Percentiles rank a stretch among this genome's conserved stretches.
Conservation (phyloP, 2,797 vertebrate species). For the Morus bassanus region DNA sequence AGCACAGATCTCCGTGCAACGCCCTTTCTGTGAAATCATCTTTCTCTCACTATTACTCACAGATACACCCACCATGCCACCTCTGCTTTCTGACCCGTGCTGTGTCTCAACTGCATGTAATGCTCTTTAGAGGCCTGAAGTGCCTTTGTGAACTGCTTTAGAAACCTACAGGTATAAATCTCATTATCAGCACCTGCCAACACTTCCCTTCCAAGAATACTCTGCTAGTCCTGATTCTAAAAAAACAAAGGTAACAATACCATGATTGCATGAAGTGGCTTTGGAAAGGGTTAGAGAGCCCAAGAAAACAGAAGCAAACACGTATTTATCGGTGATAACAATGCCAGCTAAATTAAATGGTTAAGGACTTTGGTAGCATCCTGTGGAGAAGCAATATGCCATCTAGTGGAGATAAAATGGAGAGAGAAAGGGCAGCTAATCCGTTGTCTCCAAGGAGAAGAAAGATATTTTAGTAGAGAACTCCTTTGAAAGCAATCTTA, state of each 20-base stretch:
- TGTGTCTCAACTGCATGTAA: background rate
- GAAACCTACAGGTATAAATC: background rate
- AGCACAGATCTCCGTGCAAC: background rate
- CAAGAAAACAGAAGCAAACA: background rate
- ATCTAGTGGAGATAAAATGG: conserved; percentile 23
- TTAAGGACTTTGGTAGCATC: background rate
- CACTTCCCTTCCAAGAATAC: background rate
- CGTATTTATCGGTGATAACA: background rate
- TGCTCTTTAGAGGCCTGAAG: background rate
- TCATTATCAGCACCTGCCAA: background rate
- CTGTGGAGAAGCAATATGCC: background rate
- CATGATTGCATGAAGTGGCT: background rate
- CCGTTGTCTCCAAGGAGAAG: background rate
- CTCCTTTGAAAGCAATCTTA: background rate
- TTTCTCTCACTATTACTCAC: background rate
- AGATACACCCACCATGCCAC: background rate
- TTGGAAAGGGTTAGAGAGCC: background rate
- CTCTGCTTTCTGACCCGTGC: background rate
- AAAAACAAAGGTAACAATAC: background rate
- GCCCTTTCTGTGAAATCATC: background rate
- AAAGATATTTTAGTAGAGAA: background rate
- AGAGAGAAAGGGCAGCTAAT: background rate
- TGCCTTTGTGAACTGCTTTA: background rate
- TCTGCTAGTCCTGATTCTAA: background rate
- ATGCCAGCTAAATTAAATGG: background rate